These are phyloP conservation scores for Copidosoma floridanum DNA, from an alignment of 1,140 invertebrate genomes.

Conservation along the genomic window DNA sequence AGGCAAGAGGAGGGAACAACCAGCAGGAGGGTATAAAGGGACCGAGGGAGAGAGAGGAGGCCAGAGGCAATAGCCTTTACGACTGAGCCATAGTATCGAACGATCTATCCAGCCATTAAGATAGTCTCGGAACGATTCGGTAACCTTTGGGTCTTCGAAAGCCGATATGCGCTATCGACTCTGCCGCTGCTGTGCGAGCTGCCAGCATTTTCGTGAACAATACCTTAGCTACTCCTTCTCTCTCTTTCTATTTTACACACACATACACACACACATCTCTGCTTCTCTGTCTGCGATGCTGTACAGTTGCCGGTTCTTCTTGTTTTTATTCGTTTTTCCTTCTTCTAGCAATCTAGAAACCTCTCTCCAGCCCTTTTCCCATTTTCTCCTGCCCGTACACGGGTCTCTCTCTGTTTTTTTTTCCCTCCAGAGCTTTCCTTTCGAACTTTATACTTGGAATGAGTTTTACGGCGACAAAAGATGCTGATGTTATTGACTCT, in stretches of 20 bases:
- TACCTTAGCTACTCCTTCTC: conserved; percentile 20
- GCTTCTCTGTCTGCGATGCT: conserved; percentile 1
- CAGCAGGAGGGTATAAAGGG: too few species aligned
- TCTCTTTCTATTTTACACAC: conserved; percentile 5
- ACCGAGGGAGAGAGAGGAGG: conserved; percentile 17
- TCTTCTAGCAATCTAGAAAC: conserved; percentile 13
- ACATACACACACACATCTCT: conserved; percentile 4
- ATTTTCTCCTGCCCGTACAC: conserved; percentile 15
- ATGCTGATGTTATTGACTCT: conserved; percentile 18
- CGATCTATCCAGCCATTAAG: conserved; percentile 59
- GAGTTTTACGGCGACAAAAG: neutral
- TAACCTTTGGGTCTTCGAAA: conserved; percentile 58
- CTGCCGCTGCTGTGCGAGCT: conserved; percentile 33
- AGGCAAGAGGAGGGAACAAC: neutral
- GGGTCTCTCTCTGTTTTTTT: conserved; percentile 21
- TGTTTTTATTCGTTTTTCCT: conserved; percentile 27
- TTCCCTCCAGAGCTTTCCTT: neutral
- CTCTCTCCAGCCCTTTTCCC: conserved; percentile 26
- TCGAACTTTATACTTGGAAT: conserved; percentile 15
- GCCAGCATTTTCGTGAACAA: conserved; percentile 47
- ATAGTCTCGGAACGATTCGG: conserved; percentile 59
- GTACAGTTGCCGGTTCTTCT: conserved; percentile 19
- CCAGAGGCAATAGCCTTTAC: conserved; percentile 56
- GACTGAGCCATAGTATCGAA: conserved; percentile 58
- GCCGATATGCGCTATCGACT: conserved; percentile 56